Conservation (phyloP, 2,113 vertebrate genomes). For the Pyxicephalus adspersus region DNA sequence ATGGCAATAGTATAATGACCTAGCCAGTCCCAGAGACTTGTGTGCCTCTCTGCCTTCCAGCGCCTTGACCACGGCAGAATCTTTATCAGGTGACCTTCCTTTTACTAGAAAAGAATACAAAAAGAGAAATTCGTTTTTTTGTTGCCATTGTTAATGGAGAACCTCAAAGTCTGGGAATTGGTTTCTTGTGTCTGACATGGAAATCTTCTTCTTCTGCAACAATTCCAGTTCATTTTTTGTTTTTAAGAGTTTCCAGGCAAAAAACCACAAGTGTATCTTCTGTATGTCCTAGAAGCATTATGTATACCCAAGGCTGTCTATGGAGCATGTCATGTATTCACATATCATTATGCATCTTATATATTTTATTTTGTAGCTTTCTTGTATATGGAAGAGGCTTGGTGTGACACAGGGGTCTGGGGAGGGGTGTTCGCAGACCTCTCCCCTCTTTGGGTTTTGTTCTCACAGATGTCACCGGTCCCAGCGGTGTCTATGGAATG, state of each 20-base stretch:
- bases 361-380: slow-evolving; percentile 16
- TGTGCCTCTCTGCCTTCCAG: slow-evolving; percentile 96
- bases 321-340: slow-evolving; percentile 42
- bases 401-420: neutral
- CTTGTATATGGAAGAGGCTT: neutral
- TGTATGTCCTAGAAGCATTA: too few species aligned
- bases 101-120: slow-evolving; percentile 80
- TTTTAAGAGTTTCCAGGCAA: too few species aligned
- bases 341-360: slow-evolving; percentile 40
- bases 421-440: neutral
- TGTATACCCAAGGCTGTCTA: too few species aligned
- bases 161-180: slow-evolving; percentile 11
- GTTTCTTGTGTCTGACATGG: slow-evolving; percentile 62
- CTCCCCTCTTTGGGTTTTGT: neutral
- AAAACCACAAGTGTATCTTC: too few species aligned
- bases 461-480: neutral
- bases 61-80: slow-evolving; percentile 88
- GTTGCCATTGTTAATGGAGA: slow-evolving; percentile 66
- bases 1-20: slow-evolving; percentile 69
- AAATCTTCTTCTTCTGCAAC: slow-evolving; percentile 35
- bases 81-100: slow-evolving; percentile 82
- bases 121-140: slow-evolving; percentile 64
- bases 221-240: too few species aligned
- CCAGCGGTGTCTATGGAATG: neutral
- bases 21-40: slow-evolving; percentile 73